phyloP scores from a whole-genome alignment of 2,113 vertebrate species.

The Gobio gobio region DNA sequence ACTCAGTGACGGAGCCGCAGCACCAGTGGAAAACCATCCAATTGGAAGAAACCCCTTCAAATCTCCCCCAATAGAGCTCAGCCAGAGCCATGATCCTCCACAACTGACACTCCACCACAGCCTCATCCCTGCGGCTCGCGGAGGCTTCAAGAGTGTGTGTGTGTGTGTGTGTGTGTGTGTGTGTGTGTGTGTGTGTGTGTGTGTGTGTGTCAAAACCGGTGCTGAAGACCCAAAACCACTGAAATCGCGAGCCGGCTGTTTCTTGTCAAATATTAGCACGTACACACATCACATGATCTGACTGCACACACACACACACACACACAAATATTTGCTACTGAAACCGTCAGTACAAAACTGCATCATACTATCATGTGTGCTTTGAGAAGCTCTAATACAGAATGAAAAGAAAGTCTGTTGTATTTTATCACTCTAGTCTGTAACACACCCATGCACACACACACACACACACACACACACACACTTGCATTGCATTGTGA shows the following conservation, averaged over 20 bases:
- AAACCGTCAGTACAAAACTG: background rate
- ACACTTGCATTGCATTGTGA: background rate
- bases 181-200: too few species aligned
- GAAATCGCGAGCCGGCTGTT: background rate
- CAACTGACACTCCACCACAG: background rate
- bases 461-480: background rate
- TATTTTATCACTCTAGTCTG: too few species aligned
- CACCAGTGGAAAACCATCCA: conserved; percentile 9
- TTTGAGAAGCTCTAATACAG: too few species aligned
- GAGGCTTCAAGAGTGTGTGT: background rate
- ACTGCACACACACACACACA: background rate
- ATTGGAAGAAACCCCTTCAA: conserved; percentile 24
- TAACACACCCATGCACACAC: too few species aligned
- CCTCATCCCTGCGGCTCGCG: background rate
- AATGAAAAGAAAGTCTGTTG: too few species aligned
- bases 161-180: background rate
- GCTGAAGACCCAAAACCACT: background rate
- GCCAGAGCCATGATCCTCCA: background rate
- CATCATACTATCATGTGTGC: background rate
- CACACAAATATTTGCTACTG: background rate
- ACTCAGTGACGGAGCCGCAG: background rate
- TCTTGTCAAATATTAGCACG: background rate
- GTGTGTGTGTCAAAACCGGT: background rate
- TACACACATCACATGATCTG: background rate
- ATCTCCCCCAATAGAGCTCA: conserved; percentile 58